Percentiles rank a stretch among this genome's conserved stretches.
These are phyloP conservation scores for Gobionotothen gibberifrons DNA, from an alignment of 2,797 vertebrate species.

Conservation along the genomic window DNA sequence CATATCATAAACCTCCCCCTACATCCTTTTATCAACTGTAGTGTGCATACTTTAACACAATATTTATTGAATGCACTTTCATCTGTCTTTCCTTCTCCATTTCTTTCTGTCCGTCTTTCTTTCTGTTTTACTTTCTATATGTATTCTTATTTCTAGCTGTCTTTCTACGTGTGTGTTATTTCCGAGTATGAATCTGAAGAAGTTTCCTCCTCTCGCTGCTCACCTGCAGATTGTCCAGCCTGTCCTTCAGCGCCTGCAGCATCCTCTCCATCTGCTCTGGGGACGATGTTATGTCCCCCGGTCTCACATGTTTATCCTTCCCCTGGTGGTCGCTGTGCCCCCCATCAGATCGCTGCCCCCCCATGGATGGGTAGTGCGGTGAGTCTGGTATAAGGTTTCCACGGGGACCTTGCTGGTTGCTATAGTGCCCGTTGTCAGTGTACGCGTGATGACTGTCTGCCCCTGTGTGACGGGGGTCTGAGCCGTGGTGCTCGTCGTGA, in stretches of 20 bases:
- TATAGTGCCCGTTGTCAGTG: slow-evolving; percentile 56
- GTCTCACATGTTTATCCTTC: slow-evolving; percentile 75
- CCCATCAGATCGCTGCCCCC: slow-evolving; percentile 62
- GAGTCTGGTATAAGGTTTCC: slow-evolving; percentile 76
- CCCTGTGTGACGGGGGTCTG: slow-evolving; percentile 47
- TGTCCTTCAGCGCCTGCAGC: slow-evolving; percentile 86
- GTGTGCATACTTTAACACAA: neutral
- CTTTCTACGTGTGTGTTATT: neutral
- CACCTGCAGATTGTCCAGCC: slow-evolving; percentile 89
- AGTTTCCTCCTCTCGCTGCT: slow-evolving; percentile 33
- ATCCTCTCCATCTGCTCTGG: slow-evolving; percentile 86
- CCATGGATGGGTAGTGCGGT: slow-evolving; percentile 58
- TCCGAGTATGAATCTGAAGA: slow-evolving; percentile 5
- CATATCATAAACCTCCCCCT: neutral
- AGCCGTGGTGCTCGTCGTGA: slow-evolving; percentile 63
- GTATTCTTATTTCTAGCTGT: no score
- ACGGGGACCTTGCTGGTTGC: slow-evolving; percentile 72
- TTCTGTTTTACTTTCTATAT: neutral
- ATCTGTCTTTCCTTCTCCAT: no score
- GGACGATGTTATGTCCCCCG: slow-evolving; percentile 73
- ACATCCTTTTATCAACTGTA: neutral
- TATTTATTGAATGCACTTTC: neutral
- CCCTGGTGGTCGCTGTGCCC: slow-evolving; percentile 62
- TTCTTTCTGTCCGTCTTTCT: neutral
- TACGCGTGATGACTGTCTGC: slow-evolving; percentile 46